phyloP scores from a whole-genome alignment of 2,797 vertebrate species.

The Brotula barbata region DNA sequence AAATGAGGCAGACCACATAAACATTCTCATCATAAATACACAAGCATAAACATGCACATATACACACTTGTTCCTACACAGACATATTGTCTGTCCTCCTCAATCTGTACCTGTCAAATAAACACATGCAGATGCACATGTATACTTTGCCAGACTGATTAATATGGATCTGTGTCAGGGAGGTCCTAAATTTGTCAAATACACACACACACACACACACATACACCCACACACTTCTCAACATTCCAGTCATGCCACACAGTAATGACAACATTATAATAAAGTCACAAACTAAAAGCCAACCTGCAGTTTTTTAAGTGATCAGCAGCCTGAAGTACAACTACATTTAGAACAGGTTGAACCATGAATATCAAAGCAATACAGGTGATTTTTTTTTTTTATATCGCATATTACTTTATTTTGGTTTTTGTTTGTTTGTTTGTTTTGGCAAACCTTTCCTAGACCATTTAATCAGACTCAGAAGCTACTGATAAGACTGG shows the following conservation, averaged over 20 bases:
- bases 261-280: conserved; percentile 13
- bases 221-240: background rate
- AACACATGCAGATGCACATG: conserved; percentile 2
- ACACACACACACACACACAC: conserved; percentile 7
- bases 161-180: conserved; percentile 32
- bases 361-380: too few species aligned
- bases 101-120: conserved; percentile 1
- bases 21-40: conserved; percentile 18
- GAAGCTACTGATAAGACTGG: too few species aligned
- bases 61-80: background rate
- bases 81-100: background rate
- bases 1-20: conserved; percentile 45
- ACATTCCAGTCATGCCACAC: background rate
- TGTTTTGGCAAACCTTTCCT: too few species aligned
- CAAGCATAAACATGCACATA: background rate
- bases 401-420: background rate
- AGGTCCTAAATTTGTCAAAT: conserved; percentile 26
- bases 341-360: conserved; percentile 3
- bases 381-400: too few species aligned
- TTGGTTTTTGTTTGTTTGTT: too few species aligned
- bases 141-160: background rate
- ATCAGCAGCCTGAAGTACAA: background rate
- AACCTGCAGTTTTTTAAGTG: background rate
- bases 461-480: too few species aligned
- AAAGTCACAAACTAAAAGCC: conserved; percentile 12